A percentile compares a stretch with the other conserved stretches of the same genome.
phyloP scores from a whole-genome alignment of 2,888 invertebrate genomes.

The Acholoe squamosa region DNA sequence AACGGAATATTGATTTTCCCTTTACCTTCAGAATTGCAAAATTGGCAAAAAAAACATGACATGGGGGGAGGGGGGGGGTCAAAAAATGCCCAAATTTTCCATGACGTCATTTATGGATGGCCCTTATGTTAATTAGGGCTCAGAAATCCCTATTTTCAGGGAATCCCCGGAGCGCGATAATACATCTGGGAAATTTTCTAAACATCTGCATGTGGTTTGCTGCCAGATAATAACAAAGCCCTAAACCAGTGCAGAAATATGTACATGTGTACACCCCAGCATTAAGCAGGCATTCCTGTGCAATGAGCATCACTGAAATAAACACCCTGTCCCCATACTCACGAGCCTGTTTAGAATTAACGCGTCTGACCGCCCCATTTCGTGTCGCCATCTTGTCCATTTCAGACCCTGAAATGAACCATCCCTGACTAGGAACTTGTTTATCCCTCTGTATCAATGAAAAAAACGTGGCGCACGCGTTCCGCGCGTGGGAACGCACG shows the following conservation, averaged over 20 bases:
- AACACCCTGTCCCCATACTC: neutral
- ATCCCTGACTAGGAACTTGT: neutral
- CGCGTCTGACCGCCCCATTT: neutral
- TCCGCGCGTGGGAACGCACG: conserved; percentile 41
- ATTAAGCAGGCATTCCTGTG: neutral
- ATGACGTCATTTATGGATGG: too few species aligned
- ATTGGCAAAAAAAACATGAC: too few species aligned
- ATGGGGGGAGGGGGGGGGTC: too few species aligned
- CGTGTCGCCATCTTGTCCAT: conserved; percentile 20
- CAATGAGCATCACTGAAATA: conserved; percentile 18
- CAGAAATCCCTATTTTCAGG: too few species aligned
- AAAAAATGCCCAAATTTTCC: too few species aligned
- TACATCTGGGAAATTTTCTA: too few species aligned
- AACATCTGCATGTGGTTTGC: too few species aligned
- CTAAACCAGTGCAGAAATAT: neutral
- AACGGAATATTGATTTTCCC: too few species aligned
- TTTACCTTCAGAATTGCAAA: too few species aligned
- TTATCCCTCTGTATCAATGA: conserved; percentile 1
- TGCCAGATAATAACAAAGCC: too few species aligned
- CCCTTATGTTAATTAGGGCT: too few species aligned
- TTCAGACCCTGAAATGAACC: conserved; percentile 23
- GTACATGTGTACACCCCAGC: neutral
- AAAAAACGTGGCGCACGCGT: conserved; percentile 46
- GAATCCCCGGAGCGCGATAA: too few species aligned
- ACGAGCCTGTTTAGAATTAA: conserved; percentile 44